Percentiles rank a stretch among this genome's conserved stretches.
These are phyloP conservation scores for Ruditapes philippinarum DNA, from an alignment of 1,140 invertebrate species.

Conservation along the genomic window DNA sequence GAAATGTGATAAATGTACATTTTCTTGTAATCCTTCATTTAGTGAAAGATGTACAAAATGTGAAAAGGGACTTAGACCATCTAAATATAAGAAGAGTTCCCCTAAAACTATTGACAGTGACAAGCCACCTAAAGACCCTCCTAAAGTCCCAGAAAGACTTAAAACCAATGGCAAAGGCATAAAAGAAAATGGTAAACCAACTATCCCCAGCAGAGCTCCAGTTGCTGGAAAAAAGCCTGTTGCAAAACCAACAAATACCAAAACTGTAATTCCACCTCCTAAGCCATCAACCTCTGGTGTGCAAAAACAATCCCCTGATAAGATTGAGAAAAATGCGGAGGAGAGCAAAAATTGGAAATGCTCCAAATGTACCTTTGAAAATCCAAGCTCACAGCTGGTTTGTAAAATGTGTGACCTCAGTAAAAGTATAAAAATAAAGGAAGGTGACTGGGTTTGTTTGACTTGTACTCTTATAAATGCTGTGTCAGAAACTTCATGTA, in stretches of 20 bases:
- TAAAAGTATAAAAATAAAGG: conserved; percentile 41
- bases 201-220: conserved; percentile 65
- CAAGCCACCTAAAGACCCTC: background rate
- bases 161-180: conserved; percentile 50
- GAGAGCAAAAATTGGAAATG: conserved; percentile 71
- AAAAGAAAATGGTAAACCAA: conserved; percentile 1
- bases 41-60: conserved; percentile 75
- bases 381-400: conserved; percentile 39
- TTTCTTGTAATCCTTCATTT: conserved; percentile 77
- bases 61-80: conserved; percentile 62
- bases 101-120: conserved; percentile 25
- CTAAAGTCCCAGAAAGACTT: background rate
- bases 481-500: conserved; percentile 92
- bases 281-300: background rate
- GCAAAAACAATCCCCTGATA: conserved; percentile 2
- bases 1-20: conserved; percentile 79
- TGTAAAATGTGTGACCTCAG: conserved; percentile 67
- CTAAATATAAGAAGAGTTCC: background rate
- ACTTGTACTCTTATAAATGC: conserved; percentile 95
- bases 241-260: conserved; percentile 54
- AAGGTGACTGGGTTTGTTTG: conserved; percentile 93
- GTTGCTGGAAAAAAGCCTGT: conserved; percentile 52
- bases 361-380: conserved; percentile 73
- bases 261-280: background rate
- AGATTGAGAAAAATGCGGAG: conserved; percentile 1